Evolutionary conservation across 2,797 vertebrate species (phyloP), one percentile per base, ranked within the genome.

Genomic region (Bradypodion ventrale): DNA sequence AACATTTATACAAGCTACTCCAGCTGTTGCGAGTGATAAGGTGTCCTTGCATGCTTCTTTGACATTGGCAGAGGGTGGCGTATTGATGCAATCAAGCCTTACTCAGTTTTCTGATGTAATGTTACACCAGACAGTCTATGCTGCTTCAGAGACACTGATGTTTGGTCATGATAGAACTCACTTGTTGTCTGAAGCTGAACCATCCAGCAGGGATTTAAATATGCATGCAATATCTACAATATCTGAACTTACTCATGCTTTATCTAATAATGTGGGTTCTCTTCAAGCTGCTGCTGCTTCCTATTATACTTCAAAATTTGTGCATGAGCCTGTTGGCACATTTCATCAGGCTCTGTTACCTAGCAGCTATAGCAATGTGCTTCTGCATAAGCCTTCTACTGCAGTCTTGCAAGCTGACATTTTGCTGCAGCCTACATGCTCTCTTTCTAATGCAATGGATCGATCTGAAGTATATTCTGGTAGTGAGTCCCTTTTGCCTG

Each of bases 151-250:
- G 91, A 96, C 95, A 42, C 83, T 95, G 94, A 93, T 96, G 95
- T 96, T 96, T 94, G 95, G 89, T 95, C 94, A 95, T 95, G 96
- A 94, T 94, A 95, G 95, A 93, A 94, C 94, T 94, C 93, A 88
- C 70, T 82, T 92, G 88, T 94, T 94, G 95, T 94, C 96, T 95
- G 94, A 91, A 93, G 94, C 93, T 82, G 95, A 97, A 93, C 89
- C 95, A 88, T 92, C 95, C 91, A 90, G 94, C 95, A 94, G 94
- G 94, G 95, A 96, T 95, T 92, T 95, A 90, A 88, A 95, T 93
- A 94, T 97, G 96, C 96, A 97, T 96, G 96, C 96, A 91, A 93
- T 92, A 72, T 94, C 96, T 92, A 91, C 94, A 72, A 83, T 95
- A 85, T 90, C 94, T 89, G 95, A 96, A 89, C 94, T 93, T 93